Base-by-base conservation (phyloP, 2,797 vertebrate genomes). In the Microctenopoma steveboyesi region DNA sequence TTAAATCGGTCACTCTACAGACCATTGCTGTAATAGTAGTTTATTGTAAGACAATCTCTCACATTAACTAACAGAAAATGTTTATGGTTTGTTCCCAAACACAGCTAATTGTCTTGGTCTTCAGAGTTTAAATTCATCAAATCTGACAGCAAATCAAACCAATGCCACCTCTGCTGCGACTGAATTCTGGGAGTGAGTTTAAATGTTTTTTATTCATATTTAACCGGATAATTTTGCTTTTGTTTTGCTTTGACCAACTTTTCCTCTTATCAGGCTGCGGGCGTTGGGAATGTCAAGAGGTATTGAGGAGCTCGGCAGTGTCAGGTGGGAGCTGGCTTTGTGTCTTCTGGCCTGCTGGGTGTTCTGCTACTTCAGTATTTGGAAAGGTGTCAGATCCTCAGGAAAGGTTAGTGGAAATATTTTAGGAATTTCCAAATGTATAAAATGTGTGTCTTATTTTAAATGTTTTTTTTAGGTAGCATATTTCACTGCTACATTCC, bases 401-500 rank as follows among this genome's bases (percentile, higher is more conserved):
- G 89, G 85, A 45, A 92, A 89, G 82, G 88, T 43, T 8, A 16
- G 15, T 45, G 43, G 16, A 3, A 8, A 45, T n/a, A 16, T 16
- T n/a, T n/a, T 45, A 45, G 15, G 6, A 45, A 16, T 1, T 16
- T 15, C 2, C 16, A 43, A 15, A 43, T 40, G 12, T 12, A 3
- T 40, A 40, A 40, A 40, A 40, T 13, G 3, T 13, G 12, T 10
- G 8, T 12, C 3, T 39, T 10, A 39, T 9, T 12, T 9, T 39
- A 37, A 51, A 43, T 43, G 14, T 45, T n/a, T 7, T 7, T 6
- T n/a, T 7, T 3, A 45, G 89, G 88, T 89, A 1, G 85, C 85
- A 13, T 92, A 89, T 47, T 77, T 93, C 56, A 90, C 92, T 4
- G 88, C 89, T 8, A 88, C 83, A 0, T 88, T 90, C 69, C 89